Conservation (phyloP, 2,113 vertebrate species). For the Turdus rufiventris region DNA sequence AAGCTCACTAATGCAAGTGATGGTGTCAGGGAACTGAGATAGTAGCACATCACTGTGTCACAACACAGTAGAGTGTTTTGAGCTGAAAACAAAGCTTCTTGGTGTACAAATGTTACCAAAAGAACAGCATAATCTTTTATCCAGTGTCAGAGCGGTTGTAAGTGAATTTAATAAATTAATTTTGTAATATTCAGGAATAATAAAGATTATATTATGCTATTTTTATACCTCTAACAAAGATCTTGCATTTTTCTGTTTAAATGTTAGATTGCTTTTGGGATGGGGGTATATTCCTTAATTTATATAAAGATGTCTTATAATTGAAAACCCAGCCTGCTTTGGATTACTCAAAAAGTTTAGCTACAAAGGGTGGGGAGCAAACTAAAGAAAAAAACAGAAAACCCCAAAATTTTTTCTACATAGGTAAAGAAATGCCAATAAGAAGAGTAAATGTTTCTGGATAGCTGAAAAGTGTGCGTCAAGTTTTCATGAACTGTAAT, state of each 20-base stretch:
- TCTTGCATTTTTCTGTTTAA: background rate
- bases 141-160: background rate
- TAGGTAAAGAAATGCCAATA: background rate
- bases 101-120: background rate
- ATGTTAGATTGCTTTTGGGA: background rate
- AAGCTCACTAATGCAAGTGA: background rate
- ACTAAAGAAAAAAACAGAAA: background rate
- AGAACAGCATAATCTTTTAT: background rate
- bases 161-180: background rate
- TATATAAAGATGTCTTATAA: background rate
- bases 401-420: background rate
- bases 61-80: background rate
- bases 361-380: background rate
- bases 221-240: background rate
- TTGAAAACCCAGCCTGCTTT: background rate
- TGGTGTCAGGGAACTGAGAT: background rate
- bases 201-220: background rate
- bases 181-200: background rate
- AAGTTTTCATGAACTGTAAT: background rate
- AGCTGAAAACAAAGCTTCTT: background rate
- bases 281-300: background rate
- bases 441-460: background rate
- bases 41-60: background rate
- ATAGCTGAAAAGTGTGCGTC: background rate
- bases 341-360: background rate